Conservation (phyloP, 2,888 invertebrate genomes). For the Ornithoptera alexandrae region DNA sequence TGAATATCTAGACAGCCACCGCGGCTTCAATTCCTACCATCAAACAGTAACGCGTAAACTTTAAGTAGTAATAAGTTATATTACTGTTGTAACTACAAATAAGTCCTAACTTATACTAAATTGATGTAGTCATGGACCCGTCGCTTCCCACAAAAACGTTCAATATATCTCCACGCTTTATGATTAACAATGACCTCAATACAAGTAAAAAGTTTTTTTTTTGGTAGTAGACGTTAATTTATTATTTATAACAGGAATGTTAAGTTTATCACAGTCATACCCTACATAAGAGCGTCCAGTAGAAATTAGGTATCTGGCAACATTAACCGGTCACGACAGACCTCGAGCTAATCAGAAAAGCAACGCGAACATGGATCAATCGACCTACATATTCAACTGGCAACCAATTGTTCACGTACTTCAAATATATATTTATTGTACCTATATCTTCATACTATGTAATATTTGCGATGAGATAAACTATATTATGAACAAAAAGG, state of each 20-base stretch:
- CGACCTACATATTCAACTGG: slow-evolving; percentile 27
- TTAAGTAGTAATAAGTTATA: too few species aligned
- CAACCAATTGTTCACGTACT: slow-evolving; percentile 25
- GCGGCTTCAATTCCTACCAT: too few species aligned
- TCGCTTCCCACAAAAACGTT: too few species aligned
- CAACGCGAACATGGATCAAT: slow-evolving; percentile 25
- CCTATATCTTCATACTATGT: background rate
- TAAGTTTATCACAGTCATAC: background rate
- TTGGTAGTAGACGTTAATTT: too few species aligned
- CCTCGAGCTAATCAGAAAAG: slow-evolving; percentile 27
- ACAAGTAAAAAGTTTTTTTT: too few species aligned
- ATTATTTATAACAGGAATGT: background rate
- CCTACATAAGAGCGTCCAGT: background rate
- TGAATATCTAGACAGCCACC: too few species aligned
- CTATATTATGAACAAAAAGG: background rate
- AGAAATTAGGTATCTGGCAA: background rate
- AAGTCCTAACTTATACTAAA: too few species aligned
- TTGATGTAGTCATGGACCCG: too few species aligned
- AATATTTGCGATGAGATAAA: background rate
- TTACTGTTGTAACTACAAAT: too few species aligned
- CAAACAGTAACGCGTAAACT: too few species aligned
- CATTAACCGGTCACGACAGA: slow-evolving; percentile 17
- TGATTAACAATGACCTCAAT: too few species aligned
- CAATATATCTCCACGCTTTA: too few species aligned
- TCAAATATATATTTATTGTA: slow-evolving; percentile 9